Conservation (phyloP, 2,888 invertebrate genomes). For the Orthosia gracilis region DNA sequence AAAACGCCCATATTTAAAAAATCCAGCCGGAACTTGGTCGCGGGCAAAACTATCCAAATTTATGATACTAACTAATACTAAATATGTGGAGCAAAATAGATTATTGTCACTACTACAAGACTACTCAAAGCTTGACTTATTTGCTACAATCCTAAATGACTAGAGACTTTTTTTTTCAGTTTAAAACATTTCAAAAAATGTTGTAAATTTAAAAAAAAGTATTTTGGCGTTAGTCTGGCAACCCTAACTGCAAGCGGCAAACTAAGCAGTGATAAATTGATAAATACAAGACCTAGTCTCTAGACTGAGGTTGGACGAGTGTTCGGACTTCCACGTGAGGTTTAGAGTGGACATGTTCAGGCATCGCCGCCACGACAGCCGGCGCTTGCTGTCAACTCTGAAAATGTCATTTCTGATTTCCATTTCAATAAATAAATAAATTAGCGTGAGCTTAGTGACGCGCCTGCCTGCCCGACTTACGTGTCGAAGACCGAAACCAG, state of each 20-base stretch:
- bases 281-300: conserved; percentile 72
- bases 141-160: neutral
- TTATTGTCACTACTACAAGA: conserved; percentile 3
- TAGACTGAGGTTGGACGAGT: conserved; percentile 75
- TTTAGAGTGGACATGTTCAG: conserved; percentile 69
- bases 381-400: conserved; percentile 60
- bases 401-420: conserved; percentile 30
- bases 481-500: no score
- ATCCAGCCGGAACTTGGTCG: no score
- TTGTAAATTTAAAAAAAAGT: neutral
- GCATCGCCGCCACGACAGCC: conserved; percentile 77
- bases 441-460: neutral
- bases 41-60: neutral
- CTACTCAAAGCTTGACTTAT: neutral
- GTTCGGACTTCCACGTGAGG: conserved; percentile 67
- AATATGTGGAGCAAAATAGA: neutral
- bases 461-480: no score
- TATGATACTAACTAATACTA: conserved; percentile 1
- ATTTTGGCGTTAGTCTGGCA: conserved; percentile 30
- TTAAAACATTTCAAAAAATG: neutral
- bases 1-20: neutral
- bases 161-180: neutral
- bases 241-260: conserved; percentile 47
- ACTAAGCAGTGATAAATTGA: conserved; percentile 43
- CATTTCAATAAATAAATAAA: neutral